Percentiles rank a stretch among this genome's conserved stretches.
Evolutionary conservation across 92 coral and sea anemone genomes (phyloP).

Genomic region (Heteractis magnifica): DNA sequence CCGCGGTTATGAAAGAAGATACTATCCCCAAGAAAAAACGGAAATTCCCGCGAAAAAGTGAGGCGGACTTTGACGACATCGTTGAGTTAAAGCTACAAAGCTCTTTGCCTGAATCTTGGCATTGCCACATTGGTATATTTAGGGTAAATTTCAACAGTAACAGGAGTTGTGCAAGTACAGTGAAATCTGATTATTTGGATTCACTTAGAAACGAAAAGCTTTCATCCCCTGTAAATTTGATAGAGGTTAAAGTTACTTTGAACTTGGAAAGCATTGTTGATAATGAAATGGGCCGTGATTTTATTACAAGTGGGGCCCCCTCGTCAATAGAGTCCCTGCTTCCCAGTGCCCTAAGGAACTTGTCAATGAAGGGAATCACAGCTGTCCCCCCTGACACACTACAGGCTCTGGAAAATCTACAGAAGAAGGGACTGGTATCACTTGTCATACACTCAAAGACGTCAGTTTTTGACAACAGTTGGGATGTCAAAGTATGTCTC

Average conservation of each 20-base stretch:
- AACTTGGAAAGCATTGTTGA: constrained; percentile 7
- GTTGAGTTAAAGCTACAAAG: constrained; percentile 15
- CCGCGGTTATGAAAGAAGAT: constrained; percentile 11
- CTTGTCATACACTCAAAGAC: constrained; percentile 43
- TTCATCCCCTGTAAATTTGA: neutral
- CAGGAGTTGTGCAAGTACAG: neutral
- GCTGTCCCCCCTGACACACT: constrained; percentile 27
- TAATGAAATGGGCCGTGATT: constrained; percentile 6
- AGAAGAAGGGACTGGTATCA: constrained; percentile 59
- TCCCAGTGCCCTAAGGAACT: neutral
- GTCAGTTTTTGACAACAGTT: constrained; percentile 25
- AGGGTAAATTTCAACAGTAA: neutral
- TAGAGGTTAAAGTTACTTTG: constrained; percentile 11
- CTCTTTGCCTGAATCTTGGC: constrained; percentile 33
- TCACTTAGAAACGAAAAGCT: neutral
- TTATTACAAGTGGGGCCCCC: neutral
- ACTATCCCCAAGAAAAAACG: constrained; percentile 10
- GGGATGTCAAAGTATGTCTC: constrained; percentile 70
- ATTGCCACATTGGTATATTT: constrained; percentile 35
- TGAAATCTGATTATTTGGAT: no score
- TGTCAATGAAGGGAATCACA: neutral
- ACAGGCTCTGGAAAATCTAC: constrained; percentile 57
- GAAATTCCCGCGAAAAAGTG: neutral
- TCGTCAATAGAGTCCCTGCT: neutral
- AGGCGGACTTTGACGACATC: neutral